Conservation (phyloP, 2,797 vertebrate genomes). For the Lithobates sylvaticus region DNA sequence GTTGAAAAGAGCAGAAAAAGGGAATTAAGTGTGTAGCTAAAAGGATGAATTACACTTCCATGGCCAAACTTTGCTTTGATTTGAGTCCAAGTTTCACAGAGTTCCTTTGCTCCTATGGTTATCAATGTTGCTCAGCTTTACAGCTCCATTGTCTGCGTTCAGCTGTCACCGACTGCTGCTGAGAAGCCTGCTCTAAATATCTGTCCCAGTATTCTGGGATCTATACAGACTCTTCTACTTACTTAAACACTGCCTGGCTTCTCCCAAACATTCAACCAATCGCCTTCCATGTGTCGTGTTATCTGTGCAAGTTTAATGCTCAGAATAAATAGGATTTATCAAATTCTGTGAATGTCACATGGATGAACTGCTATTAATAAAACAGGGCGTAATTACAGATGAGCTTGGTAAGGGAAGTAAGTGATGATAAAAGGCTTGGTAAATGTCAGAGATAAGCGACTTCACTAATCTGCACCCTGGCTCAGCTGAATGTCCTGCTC, state of each 20-base stretch:
- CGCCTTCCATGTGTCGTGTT: neutral
- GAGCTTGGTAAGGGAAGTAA: slow-evolving; percentile 17
- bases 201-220: neutral
- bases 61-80: slow-evolving; percentile 39
- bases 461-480: slow-evolving; percentile 14
- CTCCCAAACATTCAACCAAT: neutral
- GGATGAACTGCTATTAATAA: slow-evolving; percentile 38
- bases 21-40: neutral
- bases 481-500: neutral
- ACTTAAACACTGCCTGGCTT: neutral
- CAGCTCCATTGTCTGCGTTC: slow-evolving; percentile 10
- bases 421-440: slow-evolving; percentile 39
- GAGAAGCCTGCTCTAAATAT: neutral
- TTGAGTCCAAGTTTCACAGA: slow-evolving; percentile 14
- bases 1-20: neutral
- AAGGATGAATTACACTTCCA: neutral
- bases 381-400: slow-evolving; percentile 29
- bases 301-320: neutral
- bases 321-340: neutral
- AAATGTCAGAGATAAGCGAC: slow-evolving; percentile 40
- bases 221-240: neutral
- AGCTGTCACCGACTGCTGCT: neutral
- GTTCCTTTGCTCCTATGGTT: neutral
- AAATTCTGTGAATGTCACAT: slow-evolving; percentile 16
- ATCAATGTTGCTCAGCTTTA: slow-evolving; percentile 38